Evolutionary conservation across 92 coral and sea anemone genomes (phyloP), one percentile per base, ranked within the genome.

Genomic region (Zoanthus gigantus): DNA sequence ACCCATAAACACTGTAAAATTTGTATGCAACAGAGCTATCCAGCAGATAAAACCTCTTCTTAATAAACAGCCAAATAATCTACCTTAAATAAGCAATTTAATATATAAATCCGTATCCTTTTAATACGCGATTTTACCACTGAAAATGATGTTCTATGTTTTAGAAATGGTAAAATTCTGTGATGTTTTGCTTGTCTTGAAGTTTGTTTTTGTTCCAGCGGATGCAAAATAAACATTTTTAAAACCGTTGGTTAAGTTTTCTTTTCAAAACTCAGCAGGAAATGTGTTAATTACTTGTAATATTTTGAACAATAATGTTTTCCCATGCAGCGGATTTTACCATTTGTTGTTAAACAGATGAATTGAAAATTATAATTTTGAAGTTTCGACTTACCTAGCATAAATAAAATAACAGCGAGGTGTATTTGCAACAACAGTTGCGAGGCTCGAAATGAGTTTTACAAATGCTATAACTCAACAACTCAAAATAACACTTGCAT

Each of bases 291-390:
- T 63, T 63, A 18, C 32, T n/a, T 7, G 30, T 63, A 17, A 23
- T 17, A 63, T 63, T 46, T 60, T 63, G 58, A 4, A 23, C 5
- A 66, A 47, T 48, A 23, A 81, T 66, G 44, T 81, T 66, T 44
- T 61, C 42, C 12, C 65, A 67, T 34, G 29, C 57, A 2, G 42
- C 72, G 48, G 56, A 9, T 76, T 2, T 81, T 45, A 53, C 32
- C 60, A 18, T 42, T 44, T 81, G 75, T 13, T 65, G 15, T 52
- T 23, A 73, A 75, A 81, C 85, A 66, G 85, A 42, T 81, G 85
- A 81, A 81, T 79, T 47, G 75, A 81, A 32, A 44, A 45, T 50
- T 18, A 44, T 5, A 63, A 53, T 47, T 17, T 65, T 81, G 63
- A 65, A 28, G 61, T 81, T 42, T 81, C 75, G 37, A 15, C 47